phyloP scores from a whole-genome alignment of 2,888 invertebrate genomes.

The Leptura quadrifasciata region DNA sequence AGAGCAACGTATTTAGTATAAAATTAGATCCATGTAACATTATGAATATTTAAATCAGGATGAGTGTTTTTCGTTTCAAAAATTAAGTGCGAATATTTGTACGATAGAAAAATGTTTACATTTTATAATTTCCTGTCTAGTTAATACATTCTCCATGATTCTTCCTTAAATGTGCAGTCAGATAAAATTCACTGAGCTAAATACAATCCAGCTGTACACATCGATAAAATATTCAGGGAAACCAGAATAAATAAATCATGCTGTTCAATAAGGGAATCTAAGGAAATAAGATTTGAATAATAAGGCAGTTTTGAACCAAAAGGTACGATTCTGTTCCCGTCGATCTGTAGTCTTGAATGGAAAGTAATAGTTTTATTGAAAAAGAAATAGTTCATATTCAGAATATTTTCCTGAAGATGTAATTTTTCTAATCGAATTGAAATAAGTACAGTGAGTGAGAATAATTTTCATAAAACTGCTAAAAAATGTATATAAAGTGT shows the following conservation, averaged over 20 bases:
- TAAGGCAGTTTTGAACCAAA: conserved; percentile 8
- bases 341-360: background rate
- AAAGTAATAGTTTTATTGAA: background rate
- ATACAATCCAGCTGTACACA: background rate
- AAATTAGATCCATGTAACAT: too few species aligned
- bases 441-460: too few species aligned
- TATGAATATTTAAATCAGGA: too few species aligned
- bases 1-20: too few species aligned
- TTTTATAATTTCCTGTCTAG: too few species aligned
- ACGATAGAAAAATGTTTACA: too few species aligned
- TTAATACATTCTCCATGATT: too few species aligned
- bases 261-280: conserved; percentile 8
- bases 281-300: conserved; percentile 5
- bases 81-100: too few species aligned
- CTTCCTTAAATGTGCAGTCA: background rate
- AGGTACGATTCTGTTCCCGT: background rate
- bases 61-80: too few species aligned
- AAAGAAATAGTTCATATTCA: background rate
- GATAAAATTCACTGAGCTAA: background rate
- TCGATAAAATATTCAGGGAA: background rate
- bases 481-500: too few species aligned
- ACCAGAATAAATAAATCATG: conserved; percentile 10
- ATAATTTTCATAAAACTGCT: too few species aligned
- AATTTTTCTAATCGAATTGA: too few species aligned
- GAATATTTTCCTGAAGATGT: background rate